phyloP scores from a whole-genome alignment of 2,113 vertebrate species.

The Oncorhynchus nerka region DNA sequence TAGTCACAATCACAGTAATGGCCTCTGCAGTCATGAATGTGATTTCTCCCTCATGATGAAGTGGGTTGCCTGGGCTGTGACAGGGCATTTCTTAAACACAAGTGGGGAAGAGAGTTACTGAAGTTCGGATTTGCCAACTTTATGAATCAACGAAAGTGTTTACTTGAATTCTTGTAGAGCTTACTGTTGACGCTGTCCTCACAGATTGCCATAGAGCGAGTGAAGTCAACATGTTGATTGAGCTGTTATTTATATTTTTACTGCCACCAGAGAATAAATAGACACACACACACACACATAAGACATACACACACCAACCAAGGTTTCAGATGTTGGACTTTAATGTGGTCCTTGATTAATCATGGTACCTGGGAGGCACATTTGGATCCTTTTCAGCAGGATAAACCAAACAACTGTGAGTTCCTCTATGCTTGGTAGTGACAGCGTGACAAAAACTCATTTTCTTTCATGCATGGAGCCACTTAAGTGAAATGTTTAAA shows the following conservation, averaged over 20 bases:
- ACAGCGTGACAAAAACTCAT: neutral
- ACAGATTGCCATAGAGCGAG: neutral
- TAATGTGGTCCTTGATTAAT: neutral
- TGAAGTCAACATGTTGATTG: neutral
- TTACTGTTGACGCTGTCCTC: neutral
- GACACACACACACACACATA: neutral
- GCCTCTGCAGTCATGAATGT: too few species aligned
- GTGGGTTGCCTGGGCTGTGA: neutral
- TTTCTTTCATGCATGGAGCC: neutral
- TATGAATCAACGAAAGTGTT: neutral
- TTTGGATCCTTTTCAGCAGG: slow-evolving; percentile 4
- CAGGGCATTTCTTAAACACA: neutral
- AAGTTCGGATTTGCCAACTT: neutral
- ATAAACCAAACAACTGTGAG: neutral
- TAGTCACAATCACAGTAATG: too few species aligned
- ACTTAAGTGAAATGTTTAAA: neutral
- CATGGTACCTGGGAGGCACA: neutral
- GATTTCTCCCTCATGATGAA: neutral
- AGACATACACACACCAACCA: neutral
- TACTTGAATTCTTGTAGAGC: neutral
- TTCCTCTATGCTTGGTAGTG: neutral
- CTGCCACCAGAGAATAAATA: neutral
- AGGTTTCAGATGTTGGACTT: neutral
- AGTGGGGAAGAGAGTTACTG: neutral
- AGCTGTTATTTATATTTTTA: neutral